phyloP scores from a whole-genome alignment of 2,113 vertebrate genomes.

The Dolichotis patagonum region DNA sequence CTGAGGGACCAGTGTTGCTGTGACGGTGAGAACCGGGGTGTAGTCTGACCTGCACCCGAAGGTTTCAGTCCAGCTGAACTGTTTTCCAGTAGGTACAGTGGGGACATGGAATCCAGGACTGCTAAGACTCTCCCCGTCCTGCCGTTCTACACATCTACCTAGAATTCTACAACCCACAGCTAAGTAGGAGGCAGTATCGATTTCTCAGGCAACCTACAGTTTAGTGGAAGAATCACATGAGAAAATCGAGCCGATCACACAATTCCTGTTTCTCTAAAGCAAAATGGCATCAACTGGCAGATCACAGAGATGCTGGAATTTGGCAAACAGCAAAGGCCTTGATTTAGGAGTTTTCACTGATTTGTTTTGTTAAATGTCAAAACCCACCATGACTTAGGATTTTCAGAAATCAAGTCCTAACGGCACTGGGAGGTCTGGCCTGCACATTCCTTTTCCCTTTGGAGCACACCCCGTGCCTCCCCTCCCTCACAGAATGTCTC shows the following conservation, averaged over 20 bases:
- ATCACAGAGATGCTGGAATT: constrained; percentile 12
- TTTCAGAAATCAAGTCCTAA: constrained; percentile 31
- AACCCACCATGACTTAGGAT: constrained; percentile 43
- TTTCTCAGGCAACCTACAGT: constrained; percentile 28
- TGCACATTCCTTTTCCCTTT: not conserved
- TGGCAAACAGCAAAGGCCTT: constrained; percentile 51
- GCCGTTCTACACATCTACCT: not conserved
- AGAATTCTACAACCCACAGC: not conserved
- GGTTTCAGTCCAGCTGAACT: too few species aligned
- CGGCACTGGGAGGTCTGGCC: not conserved
- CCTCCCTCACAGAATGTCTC: not conserved
- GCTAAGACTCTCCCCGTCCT: not conserved
- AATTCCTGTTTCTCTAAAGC: constrained; percentile 27
- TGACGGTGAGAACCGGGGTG: not conserved
- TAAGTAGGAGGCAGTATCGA: not conserved
- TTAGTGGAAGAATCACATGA: constrained; percentile 28
- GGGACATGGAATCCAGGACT: not conserved
- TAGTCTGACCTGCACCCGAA: not conserved
- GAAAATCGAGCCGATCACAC: constrained; percentile 55
- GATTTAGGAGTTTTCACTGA: not conserved
- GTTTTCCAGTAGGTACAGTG: not conserved
- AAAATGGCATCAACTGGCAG: not conserved
- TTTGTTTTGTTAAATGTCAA: constrained; percentile 43
- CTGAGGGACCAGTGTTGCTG: not conserved
- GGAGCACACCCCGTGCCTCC: not conserved